A percentile compares a stretch with the other conserved stretches of the same genome.
These are phyloP conservation scores for Pandion haliaetus DNA, from an alignment of 2,113 vertebrate species.

Conservation along the genomic window DNA sequence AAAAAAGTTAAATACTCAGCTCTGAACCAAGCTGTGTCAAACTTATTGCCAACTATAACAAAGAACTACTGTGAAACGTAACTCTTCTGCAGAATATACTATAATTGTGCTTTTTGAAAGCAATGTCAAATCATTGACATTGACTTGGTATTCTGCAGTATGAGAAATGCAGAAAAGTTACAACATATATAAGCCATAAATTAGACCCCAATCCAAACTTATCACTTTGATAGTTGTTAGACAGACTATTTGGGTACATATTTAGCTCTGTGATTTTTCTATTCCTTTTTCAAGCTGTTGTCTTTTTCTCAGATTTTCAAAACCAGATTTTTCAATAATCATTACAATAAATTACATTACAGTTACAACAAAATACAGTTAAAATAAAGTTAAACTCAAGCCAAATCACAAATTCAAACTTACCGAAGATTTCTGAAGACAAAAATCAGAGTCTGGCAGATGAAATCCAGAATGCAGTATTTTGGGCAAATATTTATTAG, in stretches of 20 bases:
- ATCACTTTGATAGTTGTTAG: background rate
- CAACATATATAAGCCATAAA: background rate
- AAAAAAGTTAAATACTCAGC: background rate
- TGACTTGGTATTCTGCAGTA: background rate
- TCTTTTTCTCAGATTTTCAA: background rate
- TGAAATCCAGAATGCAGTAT: background rate
- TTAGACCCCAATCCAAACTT: conserved; percentile 32
- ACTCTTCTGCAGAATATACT: background rate
- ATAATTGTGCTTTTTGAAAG: conserved; percentile 41
- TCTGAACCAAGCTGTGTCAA: background rate
- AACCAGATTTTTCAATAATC: background rate
- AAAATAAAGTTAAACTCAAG: background rate
- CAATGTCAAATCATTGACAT: conserved; percentile 45
- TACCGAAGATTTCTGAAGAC: background rate
- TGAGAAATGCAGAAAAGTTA: background rate
- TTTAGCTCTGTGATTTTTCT: background rate
- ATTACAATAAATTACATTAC: background rate
- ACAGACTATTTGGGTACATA: background rate
- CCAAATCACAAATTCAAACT: background rate
- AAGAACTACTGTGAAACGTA: conserved; percentile 9
- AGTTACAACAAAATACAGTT: background rate
- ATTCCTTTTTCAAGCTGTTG: background rate
- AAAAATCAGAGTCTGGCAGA: background rate
- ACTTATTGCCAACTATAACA: background rate
- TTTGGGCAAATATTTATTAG: background rate